Evolutionary conservation across 1,140 invertebrate genomes (phyloP).

Genomic region (Bradynema listronoti): DNA sequence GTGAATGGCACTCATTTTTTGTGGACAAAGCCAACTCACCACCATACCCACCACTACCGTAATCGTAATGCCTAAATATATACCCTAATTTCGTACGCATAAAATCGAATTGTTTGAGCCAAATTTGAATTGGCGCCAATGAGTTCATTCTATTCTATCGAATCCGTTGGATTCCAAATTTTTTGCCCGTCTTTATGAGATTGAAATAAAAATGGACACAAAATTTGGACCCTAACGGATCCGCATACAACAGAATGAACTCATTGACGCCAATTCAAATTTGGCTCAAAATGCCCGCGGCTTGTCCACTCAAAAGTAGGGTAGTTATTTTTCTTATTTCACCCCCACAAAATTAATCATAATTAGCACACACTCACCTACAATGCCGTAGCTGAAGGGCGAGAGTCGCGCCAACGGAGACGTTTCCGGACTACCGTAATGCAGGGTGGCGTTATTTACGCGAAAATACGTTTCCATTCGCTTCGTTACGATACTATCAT

Average conservation of each 20-base stretch:
- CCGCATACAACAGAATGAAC: not conserved
- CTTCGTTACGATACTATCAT: not conserved
- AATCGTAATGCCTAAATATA: slow-evolving; percentile 13
- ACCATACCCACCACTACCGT: slow-evolving; percentile 16
- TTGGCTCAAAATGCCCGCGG: not conserved
- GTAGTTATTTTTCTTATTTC: not conserved
- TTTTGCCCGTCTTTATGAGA: not conserved
- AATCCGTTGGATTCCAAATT: not conserved
- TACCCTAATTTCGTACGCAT: slow-evolving; percentile 4
- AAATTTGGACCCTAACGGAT: not conserved
- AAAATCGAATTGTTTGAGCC: not conserved
- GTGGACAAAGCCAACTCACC: slow-evolving; percentile 27
- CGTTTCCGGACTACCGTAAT: slow-evolving; percentile 24
- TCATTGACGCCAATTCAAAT: not conserved
- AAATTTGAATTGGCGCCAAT: slow-evolving; percentile 9
- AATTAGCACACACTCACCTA: slow-evolving; percentile 18
- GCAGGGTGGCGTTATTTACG: slow-evolving; percentile 20
- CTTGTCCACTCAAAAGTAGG: not conserved
- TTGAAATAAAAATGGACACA: slow-evolving; percentile 4
- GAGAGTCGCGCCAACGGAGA: slow-evolving; percentile 20
- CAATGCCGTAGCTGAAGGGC: slow-evolving; percentile 22
- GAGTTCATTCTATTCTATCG: not conserved
- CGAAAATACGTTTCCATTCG: slow-evolving; percentile 21
- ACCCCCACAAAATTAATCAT: not conserved
- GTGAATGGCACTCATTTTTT: slow-evolving; percentile 16